Conservation (phyloP, 2,797 vertebrate genomes). For the Anolis apletophallus region DNA sequence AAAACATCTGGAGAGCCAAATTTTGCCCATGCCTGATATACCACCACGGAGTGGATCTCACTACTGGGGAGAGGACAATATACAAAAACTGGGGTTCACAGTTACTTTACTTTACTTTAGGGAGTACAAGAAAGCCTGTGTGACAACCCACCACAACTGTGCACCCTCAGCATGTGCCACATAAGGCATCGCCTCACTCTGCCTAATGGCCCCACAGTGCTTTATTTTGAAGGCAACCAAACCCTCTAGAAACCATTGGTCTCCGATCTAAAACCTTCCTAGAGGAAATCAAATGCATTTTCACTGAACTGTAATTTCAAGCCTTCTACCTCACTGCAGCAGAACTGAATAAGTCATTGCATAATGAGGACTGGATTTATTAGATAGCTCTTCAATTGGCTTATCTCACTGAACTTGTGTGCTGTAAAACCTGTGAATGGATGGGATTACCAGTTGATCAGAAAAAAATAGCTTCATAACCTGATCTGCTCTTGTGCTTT, state of each 20-base stretch:
- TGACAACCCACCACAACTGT: background rate
- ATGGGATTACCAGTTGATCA: background rate
- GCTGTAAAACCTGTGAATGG: background rate
- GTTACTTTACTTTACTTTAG: background rate
- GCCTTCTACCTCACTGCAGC: background rate
- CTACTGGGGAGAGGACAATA: background rate
- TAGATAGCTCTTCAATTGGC: background rate
- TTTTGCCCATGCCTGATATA: no score
- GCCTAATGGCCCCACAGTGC: background rate
- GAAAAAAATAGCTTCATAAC: background rate
- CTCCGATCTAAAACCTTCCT: background rate
- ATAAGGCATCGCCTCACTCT: background rate
- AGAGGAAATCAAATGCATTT: background rate
- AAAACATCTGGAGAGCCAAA: no score
- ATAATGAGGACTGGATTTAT: background rate
- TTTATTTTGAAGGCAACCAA: background rate
- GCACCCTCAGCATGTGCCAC: background rate
- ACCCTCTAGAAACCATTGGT: background rate
- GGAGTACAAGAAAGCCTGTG: background rate
- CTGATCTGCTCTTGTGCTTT: background rate
- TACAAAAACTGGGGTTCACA: background rate
- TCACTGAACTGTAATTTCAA: background rate
- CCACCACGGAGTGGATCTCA: background rate
- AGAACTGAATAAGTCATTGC: background rate
- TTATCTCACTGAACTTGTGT: constrained; percentile 19